Evolutionary conservation across 1,140 invertebrate species (phyloP), one percentile per base, ranked within the genome.

Genomic region (Cyclargus thomasi): DNA sequence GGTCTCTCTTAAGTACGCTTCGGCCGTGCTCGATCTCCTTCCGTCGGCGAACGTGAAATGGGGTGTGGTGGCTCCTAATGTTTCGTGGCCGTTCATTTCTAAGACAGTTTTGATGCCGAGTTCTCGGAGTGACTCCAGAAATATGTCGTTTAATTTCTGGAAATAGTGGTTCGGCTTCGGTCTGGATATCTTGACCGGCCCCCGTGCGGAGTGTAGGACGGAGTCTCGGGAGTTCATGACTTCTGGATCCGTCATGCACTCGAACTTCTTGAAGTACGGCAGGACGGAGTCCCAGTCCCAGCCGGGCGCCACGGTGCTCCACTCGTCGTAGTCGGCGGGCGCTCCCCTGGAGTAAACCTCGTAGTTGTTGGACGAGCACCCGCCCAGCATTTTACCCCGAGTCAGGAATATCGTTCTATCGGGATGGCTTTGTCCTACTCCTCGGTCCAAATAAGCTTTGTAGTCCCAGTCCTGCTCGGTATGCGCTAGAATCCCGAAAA

Each of bases 291-390:
- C 91, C 90, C 95, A 98, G 6, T 93, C 92, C 97, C 97, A 98
- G 0, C 95, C 95, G 0, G 91, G 89, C 0, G 74, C 93, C 72
- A 70, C 71, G 72, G 77, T 72, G 82, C 77, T 83, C 96, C 96
- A 97, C 4, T 92, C 79, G 74, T 97, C 94, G 73, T 95, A 97
- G 80, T 97, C 96, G 59, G 88, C 76, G n/a, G 92, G 92, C 79
- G 95, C 95, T 0, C 96, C 96, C 68, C 96, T 89, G 0, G 95
- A 93, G 78, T 97, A 96, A 16, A 96, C 92, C 93, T 96, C 95
- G 55, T 94, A 95, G 83, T 97, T 97, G 16, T 95, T 90, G 1
- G 93, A 93, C 7, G 94, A 95, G 1, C 93, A 93, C 0, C 96
- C 95, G 10, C 96, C 96, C 64, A 95, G 79, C 67, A 91, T 88